These are phyloP conservation scores for Marisa cornuarietis DNA, from an alignment of 1,140 invertebrate genomes.

Conservation along the genomic window DNA sequence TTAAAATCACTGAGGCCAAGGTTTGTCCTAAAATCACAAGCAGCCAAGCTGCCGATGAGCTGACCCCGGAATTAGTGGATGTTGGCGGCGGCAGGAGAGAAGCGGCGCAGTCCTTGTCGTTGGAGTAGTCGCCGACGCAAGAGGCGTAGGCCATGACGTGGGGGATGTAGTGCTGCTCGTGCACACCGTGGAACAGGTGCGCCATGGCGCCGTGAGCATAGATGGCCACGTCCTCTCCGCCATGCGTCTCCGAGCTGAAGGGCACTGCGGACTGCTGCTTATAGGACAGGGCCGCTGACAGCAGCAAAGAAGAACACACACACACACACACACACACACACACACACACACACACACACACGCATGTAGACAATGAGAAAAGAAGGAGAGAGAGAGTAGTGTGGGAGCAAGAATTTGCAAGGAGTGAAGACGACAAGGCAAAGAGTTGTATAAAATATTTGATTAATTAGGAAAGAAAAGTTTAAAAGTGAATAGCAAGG, in stretches of 20 bases:
- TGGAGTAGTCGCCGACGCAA: conserved; percentile 57
- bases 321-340: neutral
- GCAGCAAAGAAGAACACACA: neutral
- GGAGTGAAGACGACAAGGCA: too few relatives aligned
- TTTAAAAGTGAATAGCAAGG: too few relatives aligned
- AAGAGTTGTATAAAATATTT: too few relatives aligned
- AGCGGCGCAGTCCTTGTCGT: conserved; percentile 67
- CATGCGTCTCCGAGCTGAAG: conserved; percentile 66
- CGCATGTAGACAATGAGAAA: neutral
- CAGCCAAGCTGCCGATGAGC: too few relatives aligned
- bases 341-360: neutral
- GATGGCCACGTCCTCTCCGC: conserved; percentile 61
- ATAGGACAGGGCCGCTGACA: conserved; percentile 32
- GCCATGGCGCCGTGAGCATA: conserved; percentile 77
- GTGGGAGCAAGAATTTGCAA: too few relatives aligned
- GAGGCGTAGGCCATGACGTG: conserved; percentile 77
- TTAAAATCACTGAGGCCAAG: too few relatives aligned
- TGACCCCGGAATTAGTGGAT: too few relatives aligned
- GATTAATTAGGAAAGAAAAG: too few relatives aligned
- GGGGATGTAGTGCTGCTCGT: conserved; percentile 90
- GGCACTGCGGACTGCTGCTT: conserved; percentile 71
- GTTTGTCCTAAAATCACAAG: too few relatives aligned
- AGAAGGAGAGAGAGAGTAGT: neutral
- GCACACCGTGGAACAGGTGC: conserved; percentile 87
- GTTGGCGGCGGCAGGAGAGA: neutral